Conservation (phyloP, 2,888 invertebrate species). For the Mellilla xanthometata region DNA sequence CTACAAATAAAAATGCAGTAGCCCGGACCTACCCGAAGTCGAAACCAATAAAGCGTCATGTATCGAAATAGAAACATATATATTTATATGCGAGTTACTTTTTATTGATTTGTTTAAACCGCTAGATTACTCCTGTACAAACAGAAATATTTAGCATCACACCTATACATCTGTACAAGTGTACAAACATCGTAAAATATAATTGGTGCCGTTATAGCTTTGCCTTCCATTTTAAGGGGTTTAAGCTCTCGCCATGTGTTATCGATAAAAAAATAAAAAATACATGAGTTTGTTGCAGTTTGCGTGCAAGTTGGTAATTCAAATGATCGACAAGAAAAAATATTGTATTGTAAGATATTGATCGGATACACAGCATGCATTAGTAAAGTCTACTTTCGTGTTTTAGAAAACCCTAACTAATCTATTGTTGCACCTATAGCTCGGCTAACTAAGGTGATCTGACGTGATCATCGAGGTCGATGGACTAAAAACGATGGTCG, state of each 20-base stretch:
- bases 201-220: conserved; percentile 41
- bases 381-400: background rate
- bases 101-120: conserved; percentile 19
- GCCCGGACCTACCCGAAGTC: conserved; percentile 57
- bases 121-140: conserved; percentile 32
- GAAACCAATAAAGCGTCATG: conserved; percentile 38
- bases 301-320: conserved; percentile 7
- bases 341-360: conserved; percentile 1
- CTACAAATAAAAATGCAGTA: conserved; percentile 27
- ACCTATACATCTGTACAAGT: conserved; percentile 45
- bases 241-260: conserved; percentile 55
- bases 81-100: conserved; percentile 11
- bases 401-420: no score
- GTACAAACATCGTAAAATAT: conserved; percentile 65
- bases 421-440: no score
- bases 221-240: conserved; percentile 37
- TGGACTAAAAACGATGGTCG: no score
- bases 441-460: no score
- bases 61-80: conserved; percentile 37
- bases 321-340: background rate
- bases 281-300: conserved; percentile 4
- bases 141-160: conserved; percentile 40
- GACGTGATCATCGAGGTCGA: no score
- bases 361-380: background rate
- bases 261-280: conserved; percentile 46